A percentile compares a stretch with the other conserved stretches of the same genome.
These are phyloP conservation scores for Distichodus sexfasciatus DNA, from an alignment of 2,797 vertebrate genomes.

Conservation along the genomic window DNA sequence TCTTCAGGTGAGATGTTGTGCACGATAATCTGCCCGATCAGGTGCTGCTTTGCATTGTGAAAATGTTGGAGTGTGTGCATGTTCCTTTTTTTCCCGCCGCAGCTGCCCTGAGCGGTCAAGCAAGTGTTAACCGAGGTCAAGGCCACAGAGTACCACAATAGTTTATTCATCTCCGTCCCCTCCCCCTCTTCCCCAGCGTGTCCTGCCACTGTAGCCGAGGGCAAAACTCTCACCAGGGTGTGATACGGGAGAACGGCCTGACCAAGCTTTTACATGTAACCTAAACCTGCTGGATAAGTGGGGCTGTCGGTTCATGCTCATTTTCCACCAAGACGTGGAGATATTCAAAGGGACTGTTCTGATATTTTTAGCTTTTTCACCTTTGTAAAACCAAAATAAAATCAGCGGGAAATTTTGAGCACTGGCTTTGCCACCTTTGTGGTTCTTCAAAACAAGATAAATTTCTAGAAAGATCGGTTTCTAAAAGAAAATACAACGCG, in stretches of 20 bases:
- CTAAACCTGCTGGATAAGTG: background rate
- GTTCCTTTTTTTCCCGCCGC: constrained; percentile 13
- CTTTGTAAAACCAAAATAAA: too few species aligned
- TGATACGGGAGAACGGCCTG: background rate
- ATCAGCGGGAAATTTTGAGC: too few species aligned
- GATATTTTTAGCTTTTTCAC: too few species aligned
- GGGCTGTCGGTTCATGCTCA: background rate
- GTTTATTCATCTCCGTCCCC: constrained; percentile 23
- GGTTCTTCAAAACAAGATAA: too few species aligned
- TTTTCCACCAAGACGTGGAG: too few species aligned
- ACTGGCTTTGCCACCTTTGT: too few species aligned
- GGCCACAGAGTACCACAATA: constrained; percentile 24
- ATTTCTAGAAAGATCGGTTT: too few species aligned
- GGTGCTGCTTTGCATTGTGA: constrained; percentile 3
- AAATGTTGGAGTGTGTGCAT: constrained; percentile 5
- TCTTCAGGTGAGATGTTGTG: background rate
- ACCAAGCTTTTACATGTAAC: background rate
- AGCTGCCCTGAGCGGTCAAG: too few species aligned
- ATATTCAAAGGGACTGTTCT: too few species aligned
- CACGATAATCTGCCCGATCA: background rate
- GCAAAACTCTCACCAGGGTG: constrained; percentile 16
- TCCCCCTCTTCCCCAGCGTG: background rate
- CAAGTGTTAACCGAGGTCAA: constrained; percentile 39
- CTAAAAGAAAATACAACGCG: too few species aligned
- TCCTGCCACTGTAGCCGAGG: background rate